Conservation (phyloP, 2,113 vertebrate genomes). For the Colinus virginianus region DNA sequence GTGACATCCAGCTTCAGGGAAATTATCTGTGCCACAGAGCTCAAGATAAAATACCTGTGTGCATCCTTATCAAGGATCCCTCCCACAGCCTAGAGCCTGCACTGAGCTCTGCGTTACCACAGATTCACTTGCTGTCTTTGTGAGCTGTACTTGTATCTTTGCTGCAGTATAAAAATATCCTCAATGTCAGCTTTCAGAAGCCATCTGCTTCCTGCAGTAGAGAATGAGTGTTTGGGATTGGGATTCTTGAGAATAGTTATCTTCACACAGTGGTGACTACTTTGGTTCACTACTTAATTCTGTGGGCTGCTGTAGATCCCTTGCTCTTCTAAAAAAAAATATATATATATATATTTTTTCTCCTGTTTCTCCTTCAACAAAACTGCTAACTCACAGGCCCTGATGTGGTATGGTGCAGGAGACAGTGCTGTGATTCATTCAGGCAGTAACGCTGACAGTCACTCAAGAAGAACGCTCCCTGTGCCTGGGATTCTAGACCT, state of each 20-base stretch:
- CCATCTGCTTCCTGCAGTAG: constrained; percentile 44
- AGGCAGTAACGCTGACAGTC: neutral
- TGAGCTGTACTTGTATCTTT: neutral
- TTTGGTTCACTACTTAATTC: neutral
- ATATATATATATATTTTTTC: neutral
- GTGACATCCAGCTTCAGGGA: neutral
- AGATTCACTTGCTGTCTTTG: accelerated
- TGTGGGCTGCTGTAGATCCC: neutral
- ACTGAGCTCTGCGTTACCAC: neutral
- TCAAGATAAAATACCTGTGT: neutral
- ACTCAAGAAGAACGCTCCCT: neutral
- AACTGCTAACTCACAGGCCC: neutral
- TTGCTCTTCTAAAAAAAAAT: neutral
- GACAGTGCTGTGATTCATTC: neutral
- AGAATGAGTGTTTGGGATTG: neutral
- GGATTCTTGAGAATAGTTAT: constrained; percentile 20
- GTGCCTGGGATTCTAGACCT: neutral
- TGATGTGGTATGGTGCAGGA: neutral
- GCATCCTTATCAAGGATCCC: neutral
- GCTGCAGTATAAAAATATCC: constrained; percentile 23
- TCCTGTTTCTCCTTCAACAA: neutral
- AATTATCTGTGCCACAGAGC: neutral
- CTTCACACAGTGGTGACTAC: neutral
- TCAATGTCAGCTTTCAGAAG: neutral
- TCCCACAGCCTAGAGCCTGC: neutral